Evolutionary conservation across 2,888 invertebrate species (phyloP).

Genomic region (Nudaria mundana): DNA sequence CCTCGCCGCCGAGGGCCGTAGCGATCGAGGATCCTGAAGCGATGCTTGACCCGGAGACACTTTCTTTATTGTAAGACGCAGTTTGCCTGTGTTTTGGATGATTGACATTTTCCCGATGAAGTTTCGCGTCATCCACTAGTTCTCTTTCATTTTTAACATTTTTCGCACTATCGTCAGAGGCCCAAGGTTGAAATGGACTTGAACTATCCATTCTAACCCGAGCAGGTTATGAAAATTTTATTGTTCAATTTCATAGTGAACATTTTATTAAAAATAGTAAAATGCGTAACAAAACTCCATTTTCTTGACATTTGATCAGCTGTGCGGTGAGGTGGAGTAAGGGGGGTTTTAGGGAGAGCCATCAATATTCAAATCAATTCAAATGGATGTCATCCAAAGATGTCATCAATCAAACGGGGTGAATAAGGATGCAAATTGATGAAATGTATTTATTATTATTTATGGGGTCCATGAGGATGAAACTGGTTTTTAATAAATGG

Average conservation of each 20-base stretch:
- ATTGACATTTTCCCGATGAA: conserved; percentile 81
- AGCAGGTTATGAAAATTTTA: conserved; percentile 49
- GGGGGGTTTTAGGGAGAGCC: conserved; percentile 29
- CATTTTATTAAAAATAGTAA: conserved; percentile 61
- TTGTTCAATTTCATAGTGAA: conserved; percentile 67
- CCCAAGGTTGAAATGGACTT: conserved; percentile 79
- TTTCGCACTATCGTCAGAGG: conserved; percentile 71
- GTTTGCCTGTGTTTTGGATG: conserved; percentile 81
- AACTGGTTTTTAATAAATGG: no score
- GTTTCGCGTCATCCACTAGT: conserved; percentile 79
- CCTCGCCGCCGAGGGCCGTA: conserved; percentile 49
- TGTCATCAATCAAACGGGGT: no score
- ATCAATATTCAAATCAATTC: no score
- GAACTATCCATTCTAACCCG: conserved; percentile 75
- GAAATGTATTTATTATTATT: no score
- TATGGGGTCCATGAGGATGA: no score
- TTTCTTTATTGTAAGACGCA: conserved; percentile 80
- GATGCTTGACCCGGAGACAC: conserved; percentile 61
- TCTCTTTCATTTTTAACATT: conserved; percentile 74
- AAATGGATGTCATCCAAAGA: no score
- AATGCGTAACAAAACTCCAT: conserved; percentile 81
- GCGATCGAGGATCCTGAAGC: conserved; percentile 66
- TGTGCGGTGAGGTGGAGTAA: conserved; percentile 70
- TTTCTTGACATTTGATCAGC: conserved; percentile 82
- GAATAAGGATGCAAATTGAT: no score